phyloP scores from a whole-genome alignment of 30 jellyfish, hydroid and myxozoan genomes.

The Haliclystus octoradiatus region DNA sequence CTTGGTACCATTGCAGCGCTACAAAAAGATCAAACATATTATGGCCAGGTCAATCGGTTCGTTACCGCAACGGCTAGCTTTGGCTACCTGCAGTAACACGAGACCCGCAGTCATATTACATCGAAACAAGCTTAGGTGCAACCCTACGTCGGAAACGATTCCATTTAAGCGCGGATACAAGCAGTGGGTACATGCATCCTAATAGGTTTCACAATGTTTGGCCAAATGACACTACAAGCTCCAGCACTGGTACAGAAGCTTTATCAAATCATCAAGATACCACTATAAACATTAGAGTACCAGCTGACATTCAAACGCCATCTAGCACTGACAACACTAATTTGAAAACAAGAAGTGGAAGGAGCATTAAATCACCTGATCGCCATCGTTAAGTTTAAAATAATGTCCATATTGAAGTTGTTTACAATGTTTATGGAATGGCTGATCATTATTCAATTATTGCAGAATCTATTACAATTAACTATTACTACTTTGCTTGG shows the following conservation, averaged over 20 bases:
- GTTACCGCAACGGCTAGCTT: background rate
- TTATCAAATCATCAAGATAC: background rate
- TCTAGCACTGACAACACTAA: too few species aligned
- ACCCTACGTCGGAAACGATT: background rate
- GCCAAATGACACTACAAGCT: too few species aligned
- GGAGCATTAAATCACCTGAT: too few species aligned
- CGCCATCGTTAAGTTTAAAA: too few species aligned
- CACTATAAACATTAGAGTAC: too few species aligned
- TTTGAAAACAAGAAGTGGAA: too few species aligned
- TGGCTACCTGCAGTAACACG: background rate
- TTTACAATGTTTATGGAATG: too few species aligned
- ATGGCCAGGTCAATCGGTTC: slow-evolving; percentile 1
- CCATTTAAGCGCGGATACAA: background rate
- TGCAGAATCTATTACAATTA: too few species aligned
- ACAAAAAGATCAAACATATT: background rate
- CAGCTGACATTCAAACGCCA: too few species aligned
- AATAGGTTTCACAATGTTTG: background rate
- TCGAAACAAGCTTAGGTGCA: background rate
- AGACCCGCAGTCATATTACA: background rate
- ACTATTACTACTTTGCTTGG: too few species aligned
- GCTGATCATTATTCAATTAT: too few species aligned
- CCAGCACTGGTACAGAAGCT: background rate
- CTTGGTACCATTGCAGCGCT: background rate
- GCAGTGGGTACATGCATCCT: background rate
- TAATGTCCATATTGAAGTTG: too few species aligned